Evolutionary conservation across 2,888 invertebrate species (phyloP).

Genomic region (Erebia ligea): DNA sequence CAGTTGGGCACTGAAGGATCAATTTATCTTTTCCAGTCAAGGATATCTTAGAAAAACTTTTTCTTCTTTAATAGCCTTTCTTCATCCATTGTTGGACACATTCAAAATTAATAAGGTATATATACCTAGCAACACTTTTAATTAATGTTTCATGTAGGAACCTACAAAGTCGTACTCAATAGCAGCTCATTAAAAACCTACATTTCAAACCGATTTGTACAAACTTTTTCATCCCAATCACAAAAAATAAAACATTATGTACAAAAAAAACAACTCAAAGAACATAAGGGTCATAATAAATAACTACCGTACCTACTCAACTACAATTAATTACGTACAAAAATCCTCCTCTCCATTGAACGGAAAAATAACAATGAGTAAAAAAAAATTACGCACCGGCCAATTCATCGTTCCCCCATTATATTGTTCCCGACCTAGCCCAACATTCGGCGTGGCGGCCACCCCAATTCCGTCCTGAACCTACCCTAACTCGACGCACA

Average conservation of each 20-base stretch:
- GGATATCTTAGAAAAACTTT: too few species aligned
- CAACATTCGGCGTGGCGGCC: conserved; percentile 71
- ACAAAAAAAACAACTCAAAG: conserved; percentile 9
- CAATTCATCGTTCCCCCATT: conserved; percentile 51
- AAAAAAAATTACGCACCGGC: conserved; percentile 44
- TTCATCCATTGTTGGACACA: too few species aligned
- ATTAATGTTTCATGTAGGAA: too few species aligned
- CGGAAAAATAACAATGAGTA: conserved; percentile 36
- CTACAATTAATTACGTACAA: conserved; percentile 32
- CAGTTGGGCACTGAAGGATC: too few species aligned
- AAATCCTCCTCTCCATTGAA: conserved; percentile 29
- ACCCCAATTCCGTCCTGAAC: conserved; percentile 77
- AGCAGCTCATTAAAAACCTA: background rate
- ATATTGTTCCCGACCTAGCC: conserved; percentile 73
- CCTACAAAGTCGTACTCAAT: too few species aligned
- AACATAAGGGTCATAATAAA: conserved; percentile 25
- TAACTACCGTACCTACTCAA: conserved; percentile 25
- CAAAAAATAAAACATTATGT: conserved; percentile 7
- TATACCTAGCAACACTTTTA: too few species aligned
- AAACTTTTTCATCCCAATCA: background rate
- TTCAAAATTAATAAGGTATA: too few species aligned
- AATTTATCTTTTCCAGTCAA: too few species aligned
- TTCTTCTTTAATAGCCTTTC: too few species aligned
- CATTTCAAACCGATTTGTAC: background rate
- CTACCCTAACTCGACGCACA: conserved; percentile 68